Conservation (phyloP, 1,140 invertebrate genomes). For the Ctenoplectra terminalis region DNA sequence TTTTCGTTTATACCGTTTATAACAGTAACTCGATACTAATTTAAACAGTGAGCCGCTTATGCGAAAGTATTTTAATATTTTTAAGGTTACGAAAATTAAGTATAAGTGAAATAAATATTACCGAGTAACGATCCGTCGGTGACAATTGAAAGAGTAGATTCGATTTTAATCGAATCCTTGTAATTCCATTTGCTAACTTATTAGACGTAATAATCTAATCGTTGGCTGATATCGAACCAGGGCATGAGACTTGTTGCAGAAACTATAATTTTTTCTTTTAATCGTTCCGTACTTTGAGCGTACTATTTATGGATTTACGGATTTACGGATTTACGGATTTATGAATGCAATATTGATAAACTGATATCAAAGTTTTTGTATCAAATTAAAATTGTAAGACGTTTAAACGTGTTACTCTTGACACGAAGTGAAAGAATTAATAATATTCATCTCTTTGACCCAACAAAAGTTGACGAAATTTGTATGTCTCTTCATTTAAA, state of each 20-base stretch:
- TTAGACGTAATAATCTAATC: not conserved
- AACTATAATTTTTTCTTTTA: not conserved
- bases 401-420: not conserved
- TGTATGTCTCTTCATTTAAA: not conserved
- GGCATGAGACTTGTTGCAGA: not conserved
- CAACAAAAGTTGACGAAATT: not conserved
- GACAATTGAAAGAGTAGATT: not conserved
- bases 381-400: not conserved
- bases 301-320: not conserved
- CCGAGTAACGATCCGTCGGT: not conserved
- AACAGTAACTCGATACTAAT: not conserved
- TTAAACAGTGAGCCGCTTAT: not conserved
- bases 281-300: not conserved
- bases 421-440: not conserved
- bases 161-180: not conserved
- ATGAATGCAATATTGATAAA: not conserved
- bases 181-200: not conserved
- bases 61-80: constrained; percentile 7
- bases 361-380: not conserved
- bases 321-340: too few species aligned
- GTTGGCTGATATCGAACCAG: not conserved
- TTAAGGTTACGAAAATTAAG: not conserved
- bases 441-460: too few species aligned
- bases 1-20: not conserved
- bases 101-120: not conserved